Conservation (phyloP, 2,113 vertebrate species). For the Myotis yumanensis region DNA sequence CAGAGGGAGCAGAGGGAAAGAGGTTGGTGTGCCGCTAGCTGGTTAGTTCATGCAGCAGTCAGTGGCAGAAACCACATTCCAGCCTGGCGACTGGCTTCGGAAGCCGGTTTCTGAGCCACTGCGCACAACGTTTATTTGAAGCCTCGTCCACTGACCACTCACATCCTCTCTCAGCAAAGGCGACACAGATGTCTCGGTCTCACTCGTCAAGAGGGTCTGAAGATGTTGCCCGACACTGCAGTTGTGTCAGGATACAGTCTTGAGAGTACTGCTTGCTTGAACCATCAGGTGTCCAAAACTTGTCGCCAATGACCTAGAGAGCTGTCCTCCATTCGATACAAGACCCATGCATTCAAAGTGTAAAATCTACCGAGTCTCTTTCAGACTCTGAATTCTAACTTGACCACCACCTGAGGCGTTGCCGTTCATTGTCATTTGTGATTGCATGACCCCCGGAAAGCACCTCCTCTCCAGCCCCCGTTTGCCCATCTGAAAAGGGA, state of each 20-base stretch:
- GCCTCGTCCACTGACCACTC: rapidly evolving
- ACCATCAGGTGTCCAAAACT: neutral
- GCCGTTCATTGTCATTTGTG: neutral
- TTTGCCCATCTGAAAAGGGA: neutral
- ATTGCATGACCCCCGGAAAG: neutral
- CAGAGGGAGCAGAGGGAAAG: neutral
- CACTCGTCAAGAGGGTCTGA: rapidly evolving
- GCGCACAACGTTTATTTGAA: rapidly evolving
- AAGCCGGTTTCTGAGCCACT: neutral
- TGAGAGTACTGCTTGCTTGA: neutral
- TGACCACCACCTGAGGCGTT: neutral
- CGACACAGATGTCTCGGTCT: too few relatives aligned
- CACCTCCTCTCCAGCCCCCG: neutral
- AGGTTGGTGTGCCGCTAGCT: neutral
- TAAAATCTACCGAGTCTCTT: neutral
- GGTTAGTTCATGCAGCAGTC: too few relatives aligned
- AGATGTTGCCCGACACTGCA: neutral
- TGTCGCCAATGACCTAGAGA: neutral
- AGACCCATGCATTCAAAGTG: neutral
- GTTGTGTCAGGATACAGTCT: neutral
- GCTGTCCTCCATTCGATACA: neutral
- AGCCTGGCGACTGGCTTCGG: too few relatives aligned
- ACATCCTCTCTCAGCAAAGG: neutral
- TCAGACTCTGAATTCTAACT: neutral
- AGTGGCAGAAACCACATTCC: neutral